A percentile compares a stretch with the other conserved stretches of the same genome.
phyloP scores from a whole-genome alignment of 1,140 invertebrate genomes.

The Chironomus tepperi region DNA sequence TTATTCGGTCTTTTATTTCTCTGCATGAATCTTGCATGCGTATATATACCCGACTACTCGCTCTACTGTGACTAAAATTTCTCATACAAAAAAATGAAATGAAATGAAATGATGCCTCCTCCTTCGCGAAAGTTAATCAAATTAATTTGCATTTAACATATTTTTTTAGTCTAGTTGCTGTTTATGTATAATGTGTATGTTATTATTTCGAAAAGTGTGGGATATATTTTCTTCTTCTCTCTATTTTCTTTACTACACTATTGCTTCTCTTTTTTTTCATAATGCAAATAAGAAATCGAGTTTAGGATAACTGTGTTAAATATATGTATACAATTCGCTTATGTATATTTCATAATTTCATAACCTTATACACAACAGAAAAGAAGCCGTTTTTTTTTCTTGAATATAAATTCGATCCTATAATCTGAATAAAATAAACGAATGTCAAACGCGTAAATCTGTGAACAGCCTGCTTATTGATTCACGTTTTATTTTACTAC shows the following conservation, averaged over 20 bases:
- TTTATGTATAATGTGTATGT: not conserved
- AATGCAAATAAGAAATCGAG: not conserved
- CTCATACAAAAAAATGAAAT: not conserved
- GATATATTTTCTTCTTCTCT: not conserved
- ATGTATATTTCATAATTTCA: not conserved
- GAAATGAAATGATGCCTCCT: not conserved
- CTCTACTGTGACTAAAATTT: slow-evolving; percentile 13
- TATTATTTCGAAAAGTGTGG: not conserved
- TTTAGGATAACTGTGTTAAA: not conserved
- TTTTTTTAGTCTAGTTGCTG: not conserved
- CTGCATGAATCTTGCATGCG: not conserved
- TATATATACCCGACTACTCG: not conserved
- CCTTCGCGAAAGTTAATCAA: not conserved
- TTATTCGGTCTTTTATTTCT: too few species aligned
- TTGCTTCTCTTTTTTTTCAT: not conserved
- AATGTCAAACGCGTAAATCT: too few species aligned
- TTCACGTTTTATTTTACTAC: too few species aligned
- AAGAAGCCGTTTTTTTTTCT: not conserved
- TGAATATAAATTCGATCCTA: too few species aligned
- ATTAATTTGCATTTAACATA: not conserved
- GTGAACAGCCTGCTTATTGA: too few species aligned
- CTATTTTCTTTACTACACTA: not conserved
- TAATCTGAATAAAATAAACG: too few species aligned
- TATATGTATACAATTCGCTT: not conserved
- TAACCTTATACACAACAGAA: not conserved